Base-by-base conservation (phyloP, 1,140 invertebrate genomes). In the Cyphomyrmex costatus region DNA sequence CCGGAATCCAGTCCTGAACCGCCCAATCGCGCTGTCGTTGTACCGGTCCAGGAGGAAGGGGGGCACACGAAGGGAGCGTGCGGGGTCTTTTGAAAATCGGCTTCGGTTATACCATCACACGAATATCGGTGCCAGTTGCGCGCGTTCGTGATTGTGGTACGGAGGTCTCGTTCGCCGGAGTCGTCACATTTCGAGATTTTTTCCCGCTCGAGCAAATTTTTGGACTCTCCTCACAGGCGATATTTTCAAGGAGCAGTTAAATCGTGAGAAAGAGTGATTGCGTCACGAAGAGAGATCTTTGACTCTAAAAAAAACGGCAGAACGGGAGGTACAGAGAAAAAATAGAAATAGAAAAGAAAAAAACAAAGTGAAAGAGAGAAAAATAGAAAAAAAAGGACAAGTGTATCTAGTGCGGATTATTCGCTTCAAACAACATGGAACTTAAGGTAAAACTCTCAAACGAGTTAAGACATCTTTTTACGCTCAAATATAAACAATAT, bases 41-140 rank as follows among this genome's bases (percentile, higher is more conserved):
- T 51, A 79, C 33, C 61, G 19, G 66, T 83, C 36, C 68, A 58
- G 27, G 42, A 61, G 19, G 27, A 24, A 58, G 79, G 12, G 79
- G 58, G 68, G 33, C 8, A 24, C 21, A 27, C 6, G 46, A 19
- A 36, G 33, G 36, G 27, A 24, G 27, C 21, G 73, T 65, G 73
- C 63, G 77, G 88, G 76, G 78, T 33, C 77, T 89, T 89, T 89
- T 79, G 78, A 89, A 89, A 89, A 89, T 86, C 88, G 58, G 84
- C 88, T 89, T 86, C 51, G 63, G 66, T 36, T 74, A 71, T 46
- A 70, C 70, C 63, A 80, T 78, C 71, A 73, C 77, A 33, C 73
- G 53, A 89, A 86, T 84, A 49, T 78, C 77, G 60, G 21, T 68
- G 85, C 14, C 78, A 89, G 88, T 89, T 51, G 84, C 51, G 73